Evolutionary conservation across 2,888 invertebrate genomes (phyloP).

Genomic region (Cancer borealis): DNA sequence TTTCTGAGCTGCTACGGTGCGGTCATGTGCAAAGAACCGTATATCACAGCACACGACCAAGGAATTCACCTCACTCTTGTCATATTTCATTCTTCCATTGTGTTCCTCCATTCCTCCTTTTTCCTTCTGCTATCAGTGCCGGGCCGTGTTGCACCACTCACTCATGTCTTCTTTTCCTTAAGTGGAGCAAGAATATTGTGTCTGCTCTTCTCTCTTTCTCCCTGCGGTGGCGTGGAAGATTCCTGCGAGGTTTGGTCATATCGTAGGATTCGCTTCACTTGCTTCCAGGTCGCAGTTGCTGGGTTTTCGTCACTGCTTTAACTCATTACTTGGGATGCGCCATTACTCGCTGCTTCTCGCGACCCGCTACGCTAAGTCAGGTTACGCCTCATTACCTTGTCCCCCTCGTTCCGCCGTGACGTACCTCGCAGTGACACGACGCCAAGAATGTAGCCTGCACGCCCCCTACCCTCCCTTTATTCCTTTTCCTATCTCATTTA

Average conservation of each 20-base stretch:
- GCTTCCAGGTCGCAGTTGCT: not conserved
- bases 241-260: not conserved
- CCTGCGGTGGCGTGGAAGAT: not conserved
- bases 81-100: not conserved
- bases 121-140: constrained; percentile 30
- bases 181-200: not conserved
- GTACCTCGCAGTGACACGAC: not conserved
- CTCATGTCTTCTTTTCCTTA: constrained; percentile 15
- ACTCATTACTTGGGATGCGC: constrained; percentile 4
- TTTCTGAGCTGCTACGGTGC: not conserved
- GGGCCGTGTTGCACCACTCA: constrained; percentile 1
- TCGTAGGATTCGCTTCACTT: not conserved
- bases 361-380: not conserved
- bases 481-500: not conserved
- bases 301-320: constrained; percentile 11
- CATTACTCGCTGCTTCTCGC: not conserved
- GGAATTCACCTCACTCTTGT: not conserved
- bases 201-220: not conserved
- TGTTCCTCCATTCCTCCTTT: not conserved
- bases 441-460: not conserved
- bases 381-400: not conserved
- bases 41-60: not conserved
- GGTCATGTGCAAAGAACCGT: not conserved
- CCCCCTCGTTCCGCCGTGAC: constrained; percentile 7
- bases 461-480: not conserved